A percentile compares a stretch with the other conserved stretches of the same genome.
phyloP scores from a whole-genome alignment of 2,888 invertebrate genomes.

The Ophion ellenae region DNA sequence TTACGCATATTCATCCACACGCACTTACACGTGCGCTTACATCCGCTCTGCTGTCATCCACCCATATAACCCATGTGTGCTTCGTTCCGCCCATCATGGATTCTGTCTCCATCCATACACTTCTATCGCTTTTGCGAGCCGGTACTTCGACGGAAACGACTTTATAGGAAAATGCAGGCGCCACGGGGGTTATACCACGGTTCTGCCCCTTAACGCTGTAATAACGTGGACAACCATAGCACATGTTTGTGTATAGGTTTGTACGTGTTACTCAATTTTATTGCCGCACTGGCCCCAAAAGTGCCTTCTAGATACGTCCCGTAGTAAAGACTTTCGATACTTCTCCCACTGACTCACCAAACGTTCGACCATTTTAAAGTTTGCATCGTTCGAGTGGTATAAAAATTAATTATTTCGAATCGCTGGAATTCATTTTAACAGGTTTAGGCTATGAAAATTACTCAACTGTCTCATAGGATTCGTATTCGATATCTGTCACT shows the following conservation, averaged over 20 bases:
- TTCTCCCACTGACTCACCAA: too few relatives aligned
- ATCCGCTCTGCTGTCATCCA: constrained; percentile 21
- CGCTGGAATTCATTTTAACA: too few relatives aligned
- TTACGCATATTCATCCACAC: neutral
- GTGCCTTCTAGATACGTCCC: neutral
- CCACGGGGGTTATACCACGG: neutral
- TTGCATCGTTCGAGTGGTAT: too few relatives aligned
- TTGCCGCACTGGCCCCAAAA: neutral
- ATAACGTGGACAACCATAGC: constrained; percentile 31
- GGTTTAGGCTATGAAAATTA: too few relatives aligned
- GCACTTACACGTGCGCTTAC: neutral
- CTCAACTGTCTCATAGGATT: too few relatives aligned
- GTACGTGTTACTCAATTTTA: neutral
- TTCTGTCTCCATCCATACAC: constrained; percentile 29
- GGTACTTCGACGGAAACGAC: constrained; percentile 48
- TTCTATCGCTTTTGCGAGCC: constrained; percentile 31
- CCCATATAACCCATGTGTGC: neutral
- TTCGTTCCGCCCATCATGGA: constrained; percentile 25
- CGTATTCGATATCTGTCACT: too few relatives aligned
- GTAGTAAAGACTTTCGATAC: too few relatives aligned
- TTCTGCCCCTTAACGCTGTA: neutral
- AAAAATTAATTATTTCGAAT: too few relatives aligned
- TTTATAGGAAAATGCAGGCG: constrained; percentile 49
- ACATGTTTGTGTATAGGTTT: neutral
- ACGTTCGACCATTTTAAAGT: too few relatives aligned